Evolutionary conservation across 2,888 invertebrate genomes (phyloP), one percentile per base, ranked within the genome.

Genomic region (Machimus atricapillus): DNA sequence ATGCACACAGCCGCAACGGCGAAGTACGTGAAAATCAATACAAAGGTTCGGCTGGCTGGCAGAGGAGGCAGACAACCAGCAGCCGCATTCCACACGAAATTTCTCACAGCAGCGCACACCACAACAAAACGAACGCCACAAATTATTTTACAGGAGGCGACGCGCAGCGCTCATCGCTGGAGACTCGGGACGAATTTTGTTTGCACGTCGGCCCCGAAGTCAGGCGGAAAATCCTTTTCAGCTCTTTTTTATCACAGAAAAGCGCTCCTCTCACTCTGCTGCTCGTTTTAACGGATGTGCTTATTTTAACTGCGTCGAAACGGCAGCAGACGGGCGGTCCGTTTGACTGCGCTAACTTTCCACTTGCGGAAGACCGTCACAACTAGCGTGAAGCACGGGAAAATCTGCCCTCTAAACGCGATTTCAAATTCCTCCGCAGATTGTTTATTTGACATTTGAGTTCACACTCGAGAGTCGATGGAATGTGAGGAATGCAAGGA

Each of bases 381-480:
- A 66, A 66, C 82, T 58, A 82, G 58, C 40, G 82, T 58, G 58
- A 66, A 82, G 82, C 82, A 82, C 82, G 56, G 58, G 82, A 66
- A 82, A 82, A 82, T 82, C 66, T 82, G 85, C 73, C 85, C 85
- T 74, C 85, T 85, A 74, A 85, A 85, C 85, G 85, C 73, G 74
- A 85, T 85, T 85, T 85, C 85, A 85, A 85, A 85, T 85, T 86
- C 78, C 56, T 52, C 19, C 46, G 79, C 52, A 78, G 79, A 87
- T 85, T 88, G 88, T 88, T 88, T 88, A 88, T 88, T 86, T 88
- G 87, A 88, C 87, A 88, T 88, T 88, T 86, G 81, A 87, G 81
- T 87, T 88, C 83, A 86, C 76, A 87, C 87, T 87, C 86, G 79
- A 86, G 56, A 78, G 56, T 86, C 77, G 86, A 76, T 87, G 87